Evolutionary conservation across 1,140 invertebrate genomes (phyloP).

Genomic region (Bombyx mandarina): DNA sequence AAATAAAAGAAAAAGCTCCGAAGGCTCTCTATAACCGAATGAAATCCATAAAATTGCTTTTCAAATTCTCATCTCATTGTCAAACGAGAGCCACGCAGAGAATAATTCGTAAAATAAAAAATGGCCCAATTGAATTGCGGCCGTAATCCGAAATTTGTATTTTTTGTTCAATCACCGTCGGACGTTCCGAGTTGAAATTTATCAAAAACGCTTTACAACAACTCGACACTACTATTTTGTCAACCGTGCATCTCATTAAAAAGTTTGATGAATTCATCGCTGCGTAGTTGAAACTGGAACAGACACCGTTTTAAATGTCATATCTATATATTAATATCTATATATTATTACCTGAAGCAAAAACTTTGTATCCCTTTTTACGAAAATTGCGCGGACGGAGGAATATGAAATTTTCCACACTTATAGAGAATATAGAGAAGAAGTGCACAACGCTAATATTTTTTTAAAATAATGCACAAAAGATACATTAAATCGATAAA

Average conservation of each 20-base stretch:
- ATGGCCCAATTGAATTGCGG: slow-evolving; percentile 19
- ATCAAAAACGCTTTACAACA: slow-evolving; percentile 23
- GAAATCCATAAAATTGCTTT: too few relatives aligned
- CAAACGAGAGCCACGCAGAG: not conserved
- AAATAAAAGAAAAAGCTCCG: too few relatives aligned
- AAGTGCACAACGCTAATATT: too few relatives aligned
- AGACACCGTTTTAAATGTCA: not conserved
- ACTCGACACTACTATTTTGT: slow-evolving; percentile 24
- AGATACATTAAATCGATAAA: too few relatives aligned
- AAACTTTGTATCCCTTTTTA: too few relatives aligned
- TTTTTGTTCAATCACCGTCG: slow-evolving; percentile 12
- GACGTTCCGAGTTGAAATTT: slow-evolving; percentile 22
- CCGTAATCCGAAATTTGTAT: slow-evolving; percentile 23
- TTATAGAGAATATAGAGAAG: too few relatives aligned
- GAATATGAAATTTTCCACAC: too few relatives aligned
- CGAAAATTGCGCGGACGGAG: too few relatives aligned
- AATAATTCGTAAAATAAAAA: slow-evolving; percentile 5
- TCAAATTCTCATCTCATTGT: too few relatives aligned
- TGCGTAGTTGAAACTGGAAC: slow-evolving; percentile 12
- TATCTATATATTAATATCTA: not conserved
- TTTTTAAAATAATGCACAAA: too few relatives aligned
- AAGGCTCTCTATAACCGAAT: too few relatives aligned
- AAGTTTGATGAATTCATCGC: slow-evolving; percentile 10
- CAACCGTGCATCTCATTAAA: slow-evolving; percentile 43
- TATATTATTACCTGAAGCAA: too few relatives aligned